Conservation (phyloP, 2,797 vertebrate species). For the Typhlichthys eigenmanni region DNA sequence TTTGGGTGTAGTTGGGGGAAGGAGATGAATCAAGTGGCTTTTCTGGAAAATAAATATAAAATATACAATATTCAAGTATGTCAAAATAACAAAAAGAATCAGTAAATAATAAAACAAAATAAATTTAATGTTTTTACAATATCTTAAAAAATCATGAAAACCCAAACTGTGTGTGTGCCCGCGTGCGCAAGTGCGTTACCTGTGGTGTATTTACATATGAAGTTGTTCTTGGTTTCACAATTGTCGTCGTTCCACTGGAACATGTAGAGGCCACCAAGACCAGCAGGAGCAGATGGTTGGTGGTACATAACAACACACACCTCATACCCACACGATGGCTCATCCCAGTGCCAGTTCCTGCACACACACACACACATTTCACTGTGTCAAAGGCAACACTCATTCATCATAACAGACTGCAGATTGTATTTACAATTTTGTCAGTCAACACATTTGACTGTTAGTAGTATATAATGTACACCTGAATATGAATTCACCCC, state of each 20-base stretch:
- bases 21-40: conserved; percentile 40
- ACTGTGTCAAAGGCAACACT: background rate
- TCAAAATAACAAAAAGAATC: background rate
- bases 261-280: conserved; percentile 86
- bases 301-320: conserved; percentile 97
- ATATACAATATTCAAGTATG: background rate
- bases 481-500: too few relatives aligned
- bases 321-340: conserved; percentile 94
- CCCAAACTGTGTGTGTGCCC: background rate
- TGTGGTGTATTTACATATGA: conserved; percentile 94
- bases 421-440: too few relatives aligned
- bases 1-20: conserved; percentile 62
- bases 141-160: too few relatives aligned
- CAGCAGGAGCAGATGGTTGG: conserved; percentile 87
- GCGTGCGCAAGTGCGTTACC: conserved; percentile 70
- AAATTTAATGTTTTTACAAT: too few relatives aligned
- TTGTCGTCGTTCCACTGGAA: conserved; percentile 98
- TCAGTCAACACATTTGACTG: too few relatives aligned
- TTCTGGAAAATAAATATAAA: conserved; percentile 57
- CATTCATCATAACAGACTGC: too few relatives aligned
- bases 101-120: background rate
- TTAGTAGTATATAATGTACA: too few relatives aligned
- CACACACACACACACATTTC: conserved; percentile 14
- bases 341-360: conserved; percentile 96
- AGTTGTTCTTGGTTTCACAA: conserved; percentile 95